These are phyloP conservation scores for Myiopsitta monachus DNA, from an alignment of 2,113 vertebrate genomes.

Conservation along the genomic window DNA sequence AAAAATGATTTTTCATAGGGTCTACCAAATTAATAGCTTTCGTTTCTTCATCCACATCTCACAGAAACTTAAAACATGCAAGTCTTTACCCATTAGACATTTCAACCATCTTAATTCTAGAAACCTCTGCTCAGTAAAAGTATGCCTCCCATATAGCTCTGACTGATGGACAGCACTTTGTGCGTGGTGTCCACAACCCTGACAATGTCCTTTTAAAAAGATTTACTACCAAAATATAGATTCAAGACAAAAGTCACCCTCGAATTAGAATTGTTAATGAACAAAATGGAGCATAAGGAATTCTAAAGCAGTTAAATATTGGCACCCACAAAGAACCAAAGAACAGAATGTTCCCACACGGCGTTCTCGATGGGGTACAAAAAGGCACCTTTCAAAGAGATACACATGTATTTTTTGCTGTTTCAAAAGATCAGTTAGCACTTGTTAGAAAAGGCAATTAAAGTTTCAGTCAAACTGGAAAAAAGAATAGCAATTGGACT, in stretches of 20 bases:
- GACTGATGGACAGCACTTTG: not conserved
- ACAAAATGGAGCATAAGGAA: slow-evolving; percentile 14
- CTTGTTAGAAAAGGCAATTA: slow-evolving; percentile 42
- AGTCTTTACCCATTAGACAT: not conserved
- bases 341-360: not conserved
- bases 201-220: not conserved
- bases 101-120: not conserved
- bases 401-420: not conserved
- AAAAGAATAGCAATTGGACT: not conserved
- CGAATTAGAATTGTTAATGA: slow-evolving; percentile 1
- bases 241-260: slow-evolving; percentile 7
- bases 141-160: not conserved
- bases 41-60: not conserved
- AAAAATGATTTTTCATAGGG: not conserved
- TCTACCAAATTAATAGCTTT: slow-evolving; percentile 28
- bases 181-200: not conserved
- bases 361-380: not conserved
- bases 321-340: not conserved
- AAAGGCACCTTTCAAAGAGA: slow-evolving; percentile 53
- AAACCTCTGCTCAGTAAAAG: not conserved
- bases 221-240: not conserved
- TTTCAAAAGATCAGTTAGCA: slow-evolving; percentile 39
- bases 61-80: not conserved
- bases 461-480: slow-evolving; percentile 34
- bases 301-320: slow-evolving; percentile 9